Conservation (phyloP, 2,888 invertebrate species). For the Drosophila trichaetosa region DNA sequence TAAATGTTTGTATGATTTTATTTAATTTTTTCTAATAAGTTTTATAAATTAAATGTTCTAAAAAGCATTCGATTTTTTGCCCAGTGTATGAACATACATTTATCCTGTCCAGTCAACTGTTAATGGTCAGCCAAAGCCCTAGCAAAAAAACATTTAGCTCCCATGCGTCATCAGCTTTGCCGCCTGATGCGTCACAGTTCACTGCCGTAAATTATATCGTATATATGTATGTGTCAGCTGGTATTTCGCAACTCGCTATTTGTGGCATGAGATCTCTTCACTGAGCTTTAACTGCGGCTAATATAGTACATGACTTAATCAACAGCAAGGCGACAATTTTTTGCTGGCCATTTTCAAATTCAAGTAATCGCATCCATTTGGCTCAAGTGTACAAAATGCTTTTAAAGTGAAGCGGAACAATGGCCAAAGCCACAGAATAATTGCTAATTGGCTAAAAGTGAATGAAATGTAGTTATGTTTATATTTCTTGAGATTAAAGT, state of each 20-base stretch:
- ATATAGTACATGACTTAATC: conserved; percentile 9
- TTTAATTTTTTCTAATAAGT: neutral
- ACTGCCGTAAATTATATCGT: neutral
- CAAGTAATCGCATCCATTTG: neutral
- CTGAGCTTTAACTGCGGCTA: neutral
- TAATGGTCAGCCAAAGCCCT: conserved; percentile 30
- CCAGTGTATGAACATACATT: neutral
- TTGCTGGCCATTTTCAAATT: neutral
- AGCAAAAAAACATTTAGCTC: conserved; percentile 28
- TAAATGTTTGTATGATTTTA: no score
- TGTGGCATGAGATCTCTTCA: neutral
- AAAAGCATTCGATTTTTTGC: neutral
- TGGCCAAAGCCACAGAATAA: neutral
- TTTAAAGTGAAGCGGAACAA: neutral
- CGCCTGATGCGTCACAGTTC: conserved; percentile 39
- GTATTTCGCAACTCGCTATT: conserved; percentile 11
- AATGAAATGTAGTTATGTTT: neutral
- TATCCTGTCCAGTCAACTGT: conserved; percentile 53
- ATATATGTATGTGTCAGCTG: conserved; percentile 11
- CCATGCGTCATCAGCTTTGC: conserved; percentile 57
- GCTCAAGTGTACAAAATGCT: neutral
- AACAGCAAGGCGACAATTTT: neutral
- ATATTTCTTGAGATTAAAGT: neutral
- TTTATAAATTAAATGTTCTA: neutral
- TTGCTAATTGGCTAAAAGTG: neutral